Evolutionary conservation across 1,140 invertebrate genomes (phyloP).

Genomic region (Drosophila busckii): DNA sequence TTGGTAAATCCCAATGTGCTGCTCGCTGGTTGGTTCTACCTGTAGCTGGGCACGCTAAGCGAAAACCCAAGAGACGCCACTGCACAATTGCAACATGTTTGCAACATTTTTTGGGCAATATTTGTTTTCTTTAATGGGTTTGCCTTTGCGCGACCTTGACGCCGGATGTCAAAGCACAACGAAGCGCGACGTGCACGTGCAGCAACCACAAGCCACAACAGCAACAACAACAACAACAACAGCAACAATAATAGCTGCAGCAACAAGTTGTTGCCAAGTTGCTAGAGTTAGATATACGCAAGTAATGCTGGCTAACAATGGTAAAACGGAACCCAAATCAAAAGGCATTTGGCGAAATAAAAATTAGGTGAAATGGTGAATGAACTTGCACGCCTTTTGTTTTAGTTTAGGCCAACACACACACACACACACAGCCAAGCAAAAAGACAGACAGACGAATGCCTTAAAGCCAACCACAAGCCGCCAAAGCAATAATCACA

Average conservation of each 20-base stretch:
- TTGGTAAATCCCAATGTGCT: too few relatives aligned
- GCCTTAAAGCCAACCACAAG: constrained; percentile 8
- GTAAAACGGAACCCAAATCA: constrained; percentile 38
- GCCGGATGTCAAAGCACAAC: constrained; percentile 22
- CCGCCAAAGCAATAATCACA: too few relatives aligned
- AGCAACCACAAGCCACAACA: too few relatives aligned
- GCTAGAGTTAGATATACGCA: neutral
- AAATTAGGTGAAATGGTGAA: constrained; percentile 74
- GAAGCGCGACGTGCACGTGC: constrained; percentile 17
- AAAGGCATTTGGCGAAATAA: constrained; percentile 35
- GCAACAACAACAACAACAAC: neutral
- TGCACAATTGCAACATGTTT: neutral
- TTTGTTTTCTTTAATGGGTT: constrained; percentile 10
- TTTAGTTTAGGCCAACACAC: constrained; percentile 28
- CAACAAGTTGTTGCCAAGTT: too few relatives aligned
- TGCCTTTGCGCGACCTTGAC: constrained; percentile 20
- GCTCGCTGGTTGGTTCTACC: too few relatives aligned
- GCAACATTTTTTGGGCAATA: neutral
- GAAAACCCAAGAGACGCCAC: too few relatives aligned
- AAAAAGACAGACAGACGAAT: constrained; percentile 2
- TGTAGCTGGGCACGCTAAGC: too few relatives aligned
- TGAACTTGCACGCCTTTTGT: constrained; percentile 46
- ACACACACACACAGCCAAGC: neutral
- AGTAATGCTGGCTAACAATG: neutral
- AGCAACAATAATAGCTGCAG: neutral